phyloP scores from a whole-genome alignment of 2,888 invertebrate genomes.

The Sinotaia quadrata region DNA sequence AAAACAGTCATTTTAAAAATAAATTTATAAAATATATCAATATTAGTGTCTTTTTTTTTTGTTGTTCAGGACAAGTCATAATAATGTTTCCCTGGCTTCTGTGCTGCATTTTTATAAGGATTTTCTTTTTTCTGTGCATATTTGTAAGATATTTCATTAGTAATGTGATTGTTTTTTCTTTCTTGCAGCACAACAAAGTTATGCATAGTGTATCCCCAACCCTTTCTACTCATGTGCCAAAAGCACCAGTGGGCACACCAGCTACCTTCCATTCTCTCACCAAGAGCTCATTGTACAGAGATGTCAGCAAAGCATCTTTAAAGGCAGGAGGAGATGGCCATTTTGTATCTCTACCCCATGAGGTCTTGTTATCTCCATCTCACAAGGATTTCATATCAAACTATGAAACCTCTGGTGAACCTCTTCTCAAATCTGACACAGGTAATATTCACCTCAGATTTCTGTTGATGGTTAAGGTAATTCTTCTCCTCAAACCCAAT shows the following conservation, averaged over 20 bases:
- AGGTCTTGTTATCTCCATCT: slow-evolving; percentile 47
- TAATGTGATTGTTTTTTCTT: neutral
- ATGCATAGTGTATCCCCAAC: slow-evolving; percentile 41
- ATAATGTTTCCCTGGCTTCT: neutral
- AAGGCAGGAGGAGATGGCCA: slow-evolving; percentile 37
- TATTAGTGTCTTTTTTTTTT: no score
- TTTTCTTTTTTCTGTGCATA: neutral
- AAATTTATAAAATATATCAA: no score
- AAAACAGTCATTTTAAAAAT: no score
- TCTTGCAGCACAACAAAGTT: neutral
- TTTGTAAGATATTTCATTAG: neutral
- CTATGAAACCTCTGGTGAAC: neutral
- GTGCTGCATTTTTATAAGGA: neutral
- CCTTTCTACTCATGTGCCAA: slow-evolving; percentile 51
- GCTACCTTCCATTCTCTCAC: slow-evolving; percentile 45
- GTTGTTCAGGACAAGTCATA: no score
- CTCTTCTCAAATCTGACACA: slow-evolving; percentile 4
- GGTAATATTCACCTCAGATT: slow-evolving; percentile 15
- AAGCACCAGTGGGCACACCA: slow-evolving; percentile 54
- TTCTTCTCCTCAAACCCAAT: no score
- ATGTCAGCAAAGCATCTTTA: slow-evolving; percentile 34
- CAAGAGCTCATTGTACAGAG: slow-evolving; percentile 33
- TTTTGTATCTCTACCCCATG: slow-evolving; percentile 42
- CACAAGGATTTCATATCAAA: slow-evolving; percentile 23
- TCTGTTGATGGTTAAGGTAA: no score